These are phyloP conservation scores for Disparrhopalites patrizii DNA, from an alignment of 2,888 invertebrate genomes.

Conservation along the genomic window DNA sequence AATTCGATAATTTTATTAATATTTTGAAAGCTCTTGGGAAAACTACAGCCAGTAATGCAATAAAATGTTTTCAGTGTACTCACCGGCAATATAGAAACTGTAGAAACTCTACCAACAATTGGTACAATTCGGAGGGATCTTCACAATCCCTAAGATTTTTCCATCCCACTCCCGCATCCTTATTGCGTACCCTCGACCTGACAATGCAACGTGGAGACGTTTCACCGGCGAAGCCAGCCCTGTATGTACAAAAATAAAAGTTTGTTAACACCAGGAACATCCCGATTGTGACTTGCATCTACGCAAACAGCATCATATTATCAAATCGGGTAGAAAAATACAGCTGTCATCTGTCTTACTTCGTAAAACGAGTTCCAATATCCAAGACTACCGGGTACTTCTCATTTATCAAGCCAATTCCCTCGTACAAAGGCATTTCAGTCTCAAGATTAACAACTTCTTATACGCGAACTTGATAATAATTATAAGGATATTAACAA, in stretches of 20 bases:
- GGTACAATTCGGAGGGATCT: conserved; percentile 68
- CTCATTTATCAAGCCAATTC: conserved; percentile 71
- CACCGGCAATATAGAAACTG: conserved; percentile 85
- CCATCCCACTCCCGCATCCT: conserved; percentile 57
- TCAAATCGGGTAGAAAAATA: too few relatives aligned
- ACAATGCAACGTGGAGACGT: conserved; percentile 82
- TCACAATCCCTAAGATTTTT: conserved; percentile 64
- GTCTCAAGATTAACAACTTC: too few relatives aligned
- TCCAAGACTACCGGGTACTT: conserved; percentile 69
- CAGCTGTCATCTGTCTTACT: conserved; percentile 59
- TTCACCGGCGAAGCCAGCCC: conserved; percentile 90
- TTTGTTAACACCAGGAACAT: too few relatives aligned
- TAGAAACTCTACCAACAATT: conserved; percentile 80
- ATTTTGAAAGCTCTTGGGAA: background rate
- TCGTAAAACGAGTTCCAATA: conserved; percentile 85
- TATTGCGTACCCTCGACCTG: conserved; percentile 64
- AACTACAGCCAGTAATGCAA: background rate
- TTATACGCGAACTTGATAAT: too few relatives aligned
- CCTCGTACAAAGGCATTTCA: conserved; percentile 68
- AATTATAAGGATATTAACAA: too few relatives aligned
- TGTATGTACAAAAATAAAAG: conserved; percentile 53
- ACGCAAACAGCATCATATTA: too few relatives aligned
- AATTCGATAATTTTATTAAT: background rate
- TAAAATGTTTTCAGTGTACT: conserved; percentile 30
- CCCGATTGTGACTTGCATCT: too few relatives aligned